Evolutionary conservation across 2,113 vertebrate species (phyloP).

Genomic region (Phalacrocorax brasilianus): DNA sequence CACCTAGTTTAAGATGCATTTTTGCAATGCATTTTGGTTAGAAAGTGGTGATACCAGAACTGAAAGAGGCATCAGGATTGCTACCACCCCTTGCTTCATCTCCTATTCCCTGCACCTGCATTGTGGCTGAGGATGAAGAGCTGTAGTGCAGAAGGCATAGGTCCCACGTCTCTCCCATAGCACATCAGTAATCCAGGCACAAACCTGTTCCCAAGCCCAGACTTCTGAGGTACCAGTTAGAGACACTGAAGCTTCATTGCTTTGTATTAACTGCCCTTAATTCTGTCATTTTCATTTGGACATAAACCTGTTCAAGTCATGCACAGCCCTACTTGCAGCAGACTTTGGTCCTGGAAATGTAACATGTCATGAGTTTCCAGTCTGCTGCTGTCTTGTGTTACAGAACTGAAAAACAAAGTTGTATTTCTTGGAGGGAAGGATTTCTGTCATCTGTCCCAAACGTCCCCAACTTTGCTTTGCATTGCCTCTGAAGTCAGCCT

Average conservation of each 20-base stretch:
- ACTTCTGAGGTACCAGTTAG: not conserved
- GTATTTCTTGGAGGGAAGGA: not conserved
- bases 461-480: not conserved
- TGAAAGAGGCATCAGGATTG: not conserved
- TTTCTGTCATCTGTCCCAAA: not conserved
- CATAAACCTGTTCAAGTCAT: not conserved
- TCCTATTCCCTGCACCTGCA: not conserved
- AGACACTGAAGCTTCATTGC: not conserved
- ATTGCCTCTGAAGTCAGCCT: not conserved
- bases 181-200: not conserved
- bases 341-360: not conserved
- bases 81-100: not conserved
- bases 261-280: not conserved
- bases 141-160: accelerated
- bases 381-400: not conserved
- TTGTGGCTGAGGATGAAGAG: not conserved
- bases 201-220: not conserved
- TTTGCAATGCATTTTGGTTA: not conserved
- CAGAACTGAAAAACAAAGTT: not conserved
- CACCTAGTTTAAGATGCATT: not conserved
- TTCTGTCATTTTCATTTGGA: not conserved
- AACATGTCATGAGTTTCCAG: not conserved
- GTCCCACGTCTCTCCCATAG: accelerated
- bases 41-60: not conserved
- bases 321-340: not conserved